These are phyloP conservation scores for Brachyptera putata DNA, from an alignment of 2,888 invertebrate genomes.

Conservation along the genomic window DNA sequence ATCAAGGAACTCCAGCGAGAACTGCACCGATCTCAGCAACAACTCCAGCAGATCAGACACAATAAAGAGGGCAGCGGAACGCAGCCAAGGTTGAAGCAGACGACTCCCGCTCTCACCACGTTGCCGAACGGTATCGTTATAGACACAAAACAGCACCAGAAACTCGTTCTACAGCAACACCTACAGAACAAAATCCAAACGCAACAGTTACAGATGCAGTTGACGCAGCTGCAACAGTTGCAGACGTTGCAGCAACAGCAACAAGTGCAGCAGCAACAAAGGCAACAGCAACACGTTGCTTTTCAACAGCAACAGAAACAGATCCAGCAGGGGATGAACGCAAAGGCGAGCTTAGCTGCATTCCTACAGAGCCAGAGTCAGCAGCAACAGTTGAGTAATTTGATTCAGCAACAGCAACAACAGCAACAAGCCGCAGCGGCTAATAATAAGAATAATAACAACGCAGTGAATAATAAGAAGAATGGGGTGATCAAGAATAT, in stretches of 20 bases:
- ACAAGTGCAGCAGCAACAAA: constrained; percentile 35
- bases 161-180: constrained; percentile 58
- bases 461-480: constrained; percentile 22
- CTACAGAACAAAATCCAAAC: constrained; percentile 68
- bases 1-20: constrained; percentile 77
- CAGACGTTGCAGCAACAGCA: constrained; percentile 47
- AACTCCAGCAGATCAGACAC: constrained; percentile 60
- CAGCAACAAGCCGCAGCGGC: constrained; percentile 34
- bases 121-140: constrained; percentile 29
- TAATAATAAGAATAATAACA: constrained; percentile 31
- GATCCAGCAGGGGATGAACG: constrained; percentile 44
- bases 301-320: constrained; percentile 39
- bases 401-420: too few relatives aligned
- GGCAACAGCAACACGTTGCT: constrained; percentile 35
- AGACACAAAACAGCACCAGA: constrained; percentile 43
- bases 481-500: constrained; percentile 27
- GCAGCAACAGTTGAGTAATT: constrained; percentile 39
- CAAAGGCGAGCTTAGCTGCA: constrained; percentile 49
- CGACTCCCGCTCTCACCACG: constrained; percentile 13
- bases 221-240: constrained; percentile 31
- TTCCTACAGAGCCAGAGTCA: constrained; percentile 45
- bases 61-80: constrained; percentile 38
- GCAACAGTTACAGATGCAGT: constrained; percentile 51
- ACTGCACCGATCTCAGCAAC: constrained; percentile 70
- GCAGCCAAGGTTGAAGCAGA: constrained; percentile 42